Evolutionary conservation across 2,113 vertebrate genomes (phyloP).

Genomic region (Agapornis roseicollis): DNA sequence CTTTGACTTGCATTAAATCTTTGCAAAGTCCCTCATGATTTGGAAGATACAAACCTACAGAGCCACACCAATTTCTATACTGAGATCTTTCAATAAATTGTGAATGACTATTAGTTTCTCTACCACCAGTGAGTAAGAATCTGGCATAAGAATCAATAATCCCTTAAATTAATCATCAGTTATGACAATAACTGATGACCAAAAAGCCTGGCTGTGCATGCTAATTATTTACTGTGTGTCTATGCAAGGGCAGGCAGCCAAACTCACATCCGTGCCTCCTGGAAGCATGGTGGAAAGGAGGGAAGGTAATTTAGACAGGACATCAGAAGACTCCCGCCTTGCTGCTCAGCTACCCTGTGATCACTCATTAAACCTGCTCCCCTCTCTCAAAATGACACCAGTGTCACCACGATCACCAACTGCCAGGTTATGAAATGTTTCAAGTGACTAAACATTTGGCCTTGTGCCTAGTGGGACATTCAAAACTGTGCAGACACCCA

Average conservation of each 20-base stretch:
- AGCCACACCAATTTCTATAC: background rate
- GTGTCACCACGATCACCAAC: fast-evolving
- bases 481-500: background rate
- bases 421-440: background rate
- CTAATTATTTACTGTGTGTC: constrained; percentile 19
- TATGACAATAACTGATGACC: constrained; percentile 24
- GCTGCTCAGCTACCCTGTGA: background rate
- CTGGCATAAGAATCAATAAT: background rate
- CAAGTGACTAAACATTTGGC: background rate
- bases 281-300: background rate
- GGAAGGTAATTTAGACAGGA: background rate
- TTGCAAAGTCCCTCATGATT: background rate
- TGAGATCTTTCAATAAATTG: background rate
- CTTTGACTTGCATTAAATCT: background rate
- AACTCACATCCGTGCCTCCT: background rate
- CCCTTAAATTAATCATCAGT: constrained; percentile 50
- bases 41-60: background rate
- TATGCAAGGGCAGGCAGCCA: background rate
- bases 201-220: background rate
- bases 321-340: background rate
- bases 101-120: constrained; percentile 14
- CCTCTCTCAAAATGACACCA: background rate
- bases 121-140: background rate
- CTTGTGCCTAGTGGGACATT: background rate
- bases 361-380: background rate